phyloP scores from a whole-genome alignment of 2,113 vertebrate genomes.

The Chitala chitala region DNA sequence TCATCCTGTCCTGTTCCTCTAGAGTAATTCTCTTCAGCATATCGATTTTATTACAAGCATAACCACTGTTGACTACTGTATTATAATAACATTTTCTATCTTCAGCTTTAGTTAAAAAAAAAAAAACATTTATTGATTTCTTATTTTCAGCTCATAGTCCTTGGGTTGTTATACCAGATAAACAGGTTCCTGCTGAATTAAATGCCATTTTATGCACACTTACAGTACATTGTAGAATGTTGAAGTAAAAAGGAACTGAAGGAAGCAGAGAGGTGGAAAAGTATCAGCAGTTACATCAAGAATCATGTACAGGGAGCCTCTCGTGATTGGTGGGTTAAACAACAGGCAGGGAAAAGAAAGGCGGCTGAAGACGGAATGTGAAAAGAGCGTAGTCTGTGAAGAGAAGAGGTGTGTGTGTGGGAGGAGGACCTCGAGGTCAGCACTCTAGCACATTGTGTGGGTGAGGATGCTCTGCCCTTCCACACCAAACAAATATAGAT shows the following conservation, averaged over 20 bases:
- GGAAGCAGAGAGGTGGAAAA: too few relatives aligned
- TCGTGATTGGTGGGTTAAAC: background rate
- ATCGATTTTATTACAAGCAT: slow-evolving; percentile 1
- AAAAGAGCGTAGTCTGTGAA: slow-evolving; percentile 21
- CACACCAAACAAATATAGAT: background rate
- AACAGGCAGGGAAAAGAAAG: slow-evolving; percentile 21
- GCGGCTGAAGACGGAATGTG: slow-evolving; percentile 9
- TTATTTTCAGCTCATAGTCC: background rate
- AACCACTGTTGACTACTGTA: slow-evolving; percentile 1
- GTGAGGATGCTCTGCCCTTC: slow-evolving; percentile 1
- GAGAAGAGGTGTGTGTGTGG: slow-evolving; percentile 24
- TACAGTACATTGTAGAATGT: slow-evolving; percentile 17
- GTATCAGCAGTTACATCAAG: slow-evolving; percentile 11
- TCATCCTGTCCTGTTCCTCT: background rate
- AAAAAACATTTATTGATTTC: background rate
- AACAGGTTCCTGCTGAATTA: background rate
- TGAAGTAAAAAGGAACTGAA: background rate
- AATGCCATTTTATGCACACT: slow-evolving; percentile 5
- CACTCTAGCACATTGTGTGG: slow-evolving; percentile 20
- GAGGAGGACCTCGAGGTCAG: background rate
- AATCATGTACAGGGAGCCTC: background rate
- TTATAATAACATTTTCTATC: background rate
- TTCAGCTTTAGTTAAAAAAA: background rate
- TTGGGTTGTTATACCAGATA: background rate
- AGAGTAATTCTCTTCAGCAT: background rate